Evolutionary conservation across 2,888 invertebrate genomes (phyloP), one percentile per base, ranked within the genome.

Genomic region (Nomada fabriciana): DNA sequence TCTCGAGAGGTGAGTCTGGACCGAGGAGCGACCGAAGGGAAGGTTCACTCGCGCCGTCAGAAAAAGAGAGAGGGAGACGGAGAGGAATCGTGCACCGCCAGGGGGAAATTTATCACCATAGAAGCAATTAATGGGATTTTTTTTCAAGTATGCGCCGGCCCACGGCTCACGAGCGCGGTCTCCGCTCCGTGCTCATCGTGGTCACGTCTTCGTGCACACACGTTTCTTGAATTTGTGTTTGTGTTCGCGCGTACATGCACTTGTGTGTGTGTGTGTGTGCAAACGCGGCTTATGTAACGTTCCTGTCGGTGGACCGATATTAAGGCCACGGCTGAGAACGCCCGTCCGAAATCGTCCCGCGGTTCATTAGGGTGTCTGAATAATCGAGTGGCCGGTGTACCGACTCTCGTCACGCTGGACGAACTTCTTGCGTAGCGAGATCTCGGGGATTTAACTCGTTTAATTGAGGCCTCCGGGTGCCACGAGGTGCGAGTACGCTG

Each of bases 111-210:
- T 93, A 93, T 93, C 92, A 92, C 92, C 91, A 90, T 92, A 91
- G 92, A 92, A 93, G 93, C 92, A 93, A 93, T 93, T 93, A 93
- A 93, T 93, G 92, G 83, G 87, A 92, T 91, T 92, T 93, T 93
- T 92, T 87, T 89, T 36, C 74, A 84, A 78, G 83, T 81, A 80
- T 77, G 72, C 73, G 82, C 86, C 84, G 77, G 83, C 85, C 80
- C 83, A 80, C 78, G 85, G 86, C 89, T 91, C 91, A 91, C 91
- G 91, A 91, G 87, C 88, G 75, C 85, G 89, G 88, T 89, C 90
- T 74, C 89, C 81, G 89, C 88, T 86, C 85, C 80, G 80, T 91
- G 88, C 88, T 71, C 70, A 87, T 79, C 90, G 89, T 88, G 89
- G 90, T 91, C 91, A 90, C 91, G 91, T 91, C 91, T 88, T 80